Percentiles rank a stretch among this genome's conserved stretches.
These are phyloP conservation scores for Patella pellucida DNA, from an alignment of 2,888 invertebrate genomes.

Conservation along the genomic window DNA sequence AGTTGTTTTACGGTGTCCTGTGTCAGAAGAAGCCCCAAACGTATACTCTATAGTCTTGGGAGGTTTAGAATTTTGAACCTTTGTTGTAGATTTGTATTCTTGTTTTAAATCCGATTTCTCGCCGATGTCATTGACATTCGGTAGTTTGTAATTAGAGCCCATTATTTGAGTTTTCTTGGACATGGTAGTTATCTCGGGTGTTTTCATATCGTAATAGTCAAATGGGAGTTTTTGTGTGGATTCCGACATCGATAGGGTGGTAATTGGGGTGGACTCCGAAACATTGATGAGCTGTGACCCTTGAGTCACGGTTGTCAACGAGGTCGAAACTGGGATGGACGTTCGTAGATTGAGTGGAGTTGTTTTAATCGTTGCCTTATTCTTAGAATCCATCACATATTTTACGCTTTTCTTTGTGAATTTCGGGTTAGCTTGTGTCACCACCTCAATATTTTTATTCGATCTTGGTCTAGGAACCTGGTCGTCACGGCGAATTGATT, in stretches of 20 bases:
- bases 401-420: not conserved
- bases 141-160: too few species aligned
- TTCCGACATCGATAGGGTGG: not conserved
- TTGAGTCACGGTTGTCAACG: not conserved
- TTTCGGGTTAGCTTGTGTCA: not conserved
- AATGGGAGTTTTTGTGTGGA: not conserved
- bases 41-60: not conserved
- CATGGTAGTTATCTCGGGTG: too few species aligned
- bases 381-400: not conserved
- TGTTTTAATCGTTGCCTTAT: not conserved
- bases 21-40: not conserved
- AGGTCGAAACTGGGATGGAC: not conserved
- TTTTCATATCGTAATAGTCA: too few species aligned
- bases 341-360: not conserved
- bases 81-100: too few species aligned
- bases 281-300: not conserved
- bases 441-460: not conserved
- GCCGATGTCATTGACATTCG: too few species aligned
- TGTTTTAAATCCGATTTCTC: too few species aligned
- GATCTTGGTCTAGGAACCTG: not conserved
- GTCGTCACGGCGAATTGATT: not conserved
- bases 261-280: not conserved
- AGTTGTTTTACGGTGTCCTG: too few species aligned
- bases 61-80: not conserved
- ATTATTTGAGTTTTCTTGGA: too few species aligned